Evolutionary conservation across 2,797 vertebrate species (phyloP).

Genomic region (Gymnoscopelus braueri): DNA sequence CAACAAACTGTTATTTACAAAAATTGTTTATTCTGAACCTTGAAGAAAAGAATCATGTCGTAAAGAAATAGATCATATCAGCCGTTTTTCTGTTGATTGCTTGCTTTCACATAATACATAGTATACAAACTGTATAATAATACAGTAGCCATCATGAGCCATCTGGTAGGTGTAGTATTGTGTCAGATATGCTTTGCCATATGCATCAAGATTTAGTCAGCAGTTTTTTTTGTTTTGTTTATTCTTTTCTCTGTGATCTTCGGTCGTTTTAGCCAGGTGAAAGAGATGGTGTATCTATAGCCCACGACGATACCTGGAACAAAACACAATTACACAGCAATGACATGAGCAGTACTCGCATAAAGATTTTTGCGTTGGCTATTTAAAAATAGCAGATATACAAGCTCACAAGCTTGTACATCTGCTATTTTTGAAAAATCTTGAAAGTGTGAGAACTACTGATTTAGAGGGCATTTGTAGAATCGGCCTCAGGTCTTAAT

Average conservation of each 20-base stretch:
- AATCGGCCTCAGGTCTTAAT: no score
- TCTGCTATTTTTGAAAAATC: no score
- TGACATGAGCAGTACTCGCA: no score
- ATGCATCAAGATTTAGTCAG: conserved; percentile 44
- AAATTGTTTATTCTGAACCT: conserved; percentile 70
- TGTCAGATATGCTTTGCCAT: conserved; percentile 36
- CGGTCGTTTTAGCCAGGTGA: conserved; percentile 39
- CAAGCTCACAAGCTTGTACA: no score
- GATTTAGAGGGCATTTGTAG: no score
- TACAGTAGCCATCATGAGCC: conserved; percentile 48
- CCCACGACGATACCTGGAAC: conserved; percentile 82
- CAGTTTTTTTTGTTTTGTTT: conserved; percentile 31
- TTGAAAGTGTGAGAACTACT: no score
- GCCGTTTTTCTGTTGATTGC: conserved; percentile 47
- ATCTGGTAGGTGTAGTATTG: conserved; percentile 43
- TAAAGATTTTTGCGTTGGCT: no score
- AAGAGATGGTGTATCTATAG: conserved; percentile 62
- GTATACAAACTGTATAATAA: conserved; percentile 59
- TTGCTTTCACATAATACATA: conserved; percentile 57
- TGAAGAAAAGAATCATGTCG: conserved; percentile 57
- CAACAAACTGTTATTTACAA: conserved; percentile 71
- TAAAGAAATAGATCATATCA: conserved; percentile 60
- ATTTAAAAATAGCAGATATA: no score
- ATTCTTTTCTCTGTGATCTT: conserved; percentile 45
- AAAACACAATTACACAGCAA: conserved; percentile 31